Evolutionary conservation across 2,797 vertebrate genomes (phyloP).

Genomic region (Lophotriccus pileatus): DNA sequence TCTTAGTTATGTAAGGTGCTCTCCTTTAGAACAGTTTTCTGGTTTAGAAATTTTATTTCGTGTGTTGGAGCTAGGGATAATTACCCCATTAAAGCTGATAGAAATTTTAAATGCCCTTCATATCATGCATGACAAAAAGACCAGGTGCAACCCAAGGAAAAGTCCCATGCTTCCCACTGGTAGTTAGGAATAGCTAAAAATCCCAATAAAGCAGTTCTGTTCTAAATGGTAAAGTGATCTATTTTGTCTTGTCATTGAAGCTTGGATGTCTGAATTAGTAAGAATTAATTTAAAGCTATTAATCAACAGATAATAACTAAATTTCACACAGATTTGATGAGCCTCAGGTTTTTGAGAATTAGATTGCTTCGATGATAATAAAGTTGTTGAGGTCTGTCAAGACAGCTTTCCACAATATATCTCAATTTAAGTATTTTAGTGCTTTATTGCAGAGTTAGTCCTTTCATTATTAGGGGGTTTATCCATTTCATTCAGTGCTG

Average conservation of each 20-base stretch:
- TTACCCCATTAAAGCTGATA: background rate
- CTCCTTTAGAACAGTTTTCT: background rate
- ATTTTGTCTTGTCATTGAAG: background rate
- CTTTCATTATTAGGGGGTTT: background rate
- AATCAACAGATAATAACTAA: constrained; percentile 24
- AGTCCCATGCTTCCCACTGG: background rate
- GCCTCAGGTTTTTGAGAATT: constrained; percentile 22
- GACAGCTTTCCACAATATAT: background rate
- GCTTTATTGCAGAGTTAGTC: constrained; percentile 15
- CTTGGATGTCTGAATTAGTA: background rate
- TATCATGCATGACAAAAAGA: background rate
- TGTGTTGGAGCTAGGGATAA: background rate
- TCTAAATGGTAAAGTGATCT: background rate
- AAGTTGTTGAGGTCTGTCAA: background rate
- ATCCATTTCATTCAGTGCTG: background rate
- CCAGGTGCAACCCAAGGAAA: background rate
- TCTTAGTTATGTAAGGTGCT: background rate
- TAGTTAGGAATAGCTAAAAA: background rate
- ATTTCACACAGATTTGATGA: constrained; percentile 9
- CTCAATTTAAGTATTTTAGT: constrained; percentile 1
- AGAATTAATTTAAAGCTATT: constrained; percentile 23
- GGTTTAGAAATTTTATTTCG: background rate
- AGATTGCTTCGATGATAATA: constrained; percentile 18
- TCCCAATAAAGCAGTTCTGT: background rate
- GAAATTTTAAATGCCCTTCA: background rate